These are phyloP conservation scores for Teleogryllus occipitalis DNA, from an alignment of 1,140 invertebrate species.

Conservation along the genomic window DNA sequence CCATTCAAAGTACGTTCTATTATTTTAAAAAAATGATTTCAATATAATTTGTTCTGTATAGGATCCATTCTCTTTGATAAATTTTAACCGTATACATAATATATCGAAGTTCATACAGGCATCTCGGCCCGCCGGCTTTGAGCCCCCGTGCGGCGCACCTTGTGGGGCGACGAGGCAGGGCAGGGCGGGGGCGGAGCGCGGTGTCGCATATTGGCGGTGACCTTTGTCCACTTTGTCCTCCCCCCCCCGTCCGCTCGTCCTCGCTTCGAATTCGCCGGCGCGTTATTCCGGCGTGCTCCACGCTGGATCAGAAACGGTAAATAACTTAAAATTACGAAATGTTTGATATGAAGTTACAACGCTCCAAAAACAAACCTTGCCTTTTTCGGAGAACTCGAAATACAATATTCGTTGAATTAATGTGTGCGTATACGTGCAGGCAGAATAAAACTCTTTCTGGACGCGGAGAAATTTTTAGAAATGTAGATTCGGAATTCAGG, in stretches of 20 bases:
- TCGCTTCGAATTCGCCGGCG: not conserved
- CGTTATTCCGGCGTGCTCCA: not conserved
- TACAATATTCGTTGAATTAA: too few relatives aligned
- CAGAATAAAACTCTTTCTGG: too few relatives aligned
- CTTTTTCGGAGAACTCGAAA: too few relatives aligned
- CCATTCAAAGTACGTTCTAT: not conserved
- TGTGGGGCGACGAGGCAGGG: not conserved
- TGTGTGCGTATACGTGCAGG: too few relatives aligned
- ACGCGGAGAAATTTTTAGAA: too few relatives aligned
- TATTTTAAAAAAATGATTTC: not conserved
- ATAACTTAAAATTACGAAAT: not conserved
- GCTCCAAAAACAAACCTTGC: not conserved
- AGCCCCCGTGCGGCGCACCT: not conserved
- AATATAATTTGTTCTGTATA: not conserved
- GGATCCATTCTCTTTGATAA: conserved; percentile 1
- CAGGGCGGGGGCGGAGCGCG: too few relatives aligned
- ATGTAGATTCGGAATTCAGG: too few relatives aligned
- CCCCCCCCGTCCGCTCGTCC: too few relatives aligned
- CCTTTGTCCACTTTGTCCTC: not conserved
- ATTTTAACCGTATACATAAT: conserved; percentile 2
- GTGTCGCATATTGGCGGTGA: too few relatives aligned
- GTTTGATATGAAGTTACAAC: not conserved
- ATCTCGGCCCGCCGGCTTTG: not conserved
- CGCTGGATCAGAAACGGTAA: not conserved
- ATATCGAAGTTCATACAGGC: not conserved